Base-by-base conservation (phyloP, 2,797 vertebrate genomes). In the Sebastolobus altivelis region DNA sequence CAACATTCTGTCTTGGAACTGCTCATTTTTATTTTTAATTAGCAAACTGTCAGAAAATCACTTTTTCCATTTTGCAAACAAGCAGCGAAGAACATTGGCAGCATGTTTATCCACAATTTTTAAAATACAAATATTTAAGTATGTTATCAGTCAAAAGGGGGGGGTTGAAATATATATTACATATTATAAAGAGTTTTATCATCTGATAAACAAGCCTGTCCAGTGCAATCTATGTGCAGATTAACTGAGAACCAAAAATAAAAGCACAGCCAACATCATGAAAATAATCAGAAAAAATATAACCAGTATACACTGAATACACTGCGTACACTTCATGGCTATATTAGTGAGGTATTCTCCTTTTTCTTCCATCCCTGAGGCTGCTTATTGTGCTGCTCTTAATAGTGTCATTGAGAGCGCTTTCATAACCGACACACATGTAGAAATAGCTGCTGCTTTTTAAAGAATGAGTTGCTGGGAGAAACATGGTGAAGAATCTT, bases 11-110 rank as follows among this genome's bases (percentile, higher is more conserved):
- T 37, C 18, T 69, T 59, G 29, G 8, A 65, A 18, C 18, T 49
- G 43, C 49, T 81, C 5, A 3, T 49, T 68, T 80, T 72, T 61
- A 69, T 84, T 84, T 72, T 75, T 56, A 4, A 43, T 27, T 9
- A 20, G n/a, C 65, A 75, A 63, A 20, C 27, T 13, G 38, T 46
- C 54, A 54, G 31, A 70, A 82, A 78, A 67, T 49, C 10, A 0
- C 14, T 35, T 6, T 35, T 46, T 35, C 2, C 4, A 68, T 20
- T 62, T 49, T 46, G 22, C 63, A 38, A 37, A 69, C 59, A 67
- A 67, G 46, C 63, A 55, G 14, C 67, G 80, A 55, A 80, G 22
- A 72, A 49, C 59, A 75, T 3, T 12, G 55, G 49, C 40, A 20
- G 25, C 4, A 65, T 35, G 4, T 58, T 63, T 20, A 38, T 4